Evolutionary conservation across 2,797 vertebrate species (phyloP).

Genomic region (Leucoraja ocellata): DNA sequence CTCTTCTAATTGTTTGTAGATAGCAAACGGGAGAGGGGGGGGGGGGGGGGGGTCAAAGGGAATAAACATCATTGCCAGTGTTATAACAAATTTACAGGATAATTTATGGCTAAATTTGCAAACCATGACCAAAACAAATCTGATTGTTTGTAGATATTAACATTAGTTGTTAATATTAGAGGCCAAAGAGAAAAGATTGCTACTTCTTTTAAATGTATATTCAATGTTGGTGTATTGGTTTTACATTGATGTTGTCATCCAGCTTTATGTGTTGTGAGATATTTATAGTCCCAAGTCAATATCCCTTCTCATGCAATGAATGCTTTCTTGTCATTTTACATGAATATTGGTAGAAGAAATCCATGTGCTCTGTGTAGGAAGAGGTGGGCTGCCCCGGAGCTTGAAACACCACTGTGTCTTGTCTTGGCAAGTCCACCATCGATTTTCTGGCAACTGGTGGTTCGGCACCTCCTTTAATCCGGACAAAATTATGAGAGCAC

Average conservation of each 20-base stretch:
- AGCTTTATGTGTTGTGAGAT: not conserved
- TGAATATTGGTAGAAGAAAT: not conserved
- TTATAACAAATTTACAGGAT: not conserved
- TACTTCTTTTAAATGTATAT: not conserved
- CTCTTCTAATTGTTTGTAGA: not conserved
- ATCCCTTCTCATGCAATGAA: not conserved
- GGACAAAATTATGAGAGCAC: too few relatives aligned
- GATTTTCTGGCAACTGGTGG: too few relatives aligned
- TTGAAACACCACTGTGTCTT: not conserved
- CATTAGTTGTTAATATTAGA: not conserved
- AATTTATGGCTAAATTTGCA: not conserved
- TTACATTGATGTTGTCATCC: not conserved
- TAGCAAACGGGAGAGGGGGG: too few relatives aligned
- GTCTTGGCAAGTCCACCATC: not conserved
- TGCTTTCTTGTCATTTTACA: not conserved
- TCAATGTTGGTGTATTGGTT: not conserved
- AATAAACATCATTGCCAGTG: not conserved
- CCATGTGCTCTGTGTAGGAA: not conserved
- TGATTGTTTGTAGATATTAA: not conserved
- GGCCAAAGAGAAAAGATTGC: not conserved
- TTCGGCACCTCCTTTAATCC: too few relatives aligned
- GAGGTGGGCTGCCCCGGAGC: not conserved
- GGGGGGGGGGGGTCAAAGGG: too few relatives aligned
- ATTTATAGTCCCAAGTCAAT: not conserved
- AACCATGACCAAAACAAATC: not conserved